phyloP scores from a whole-genome alignment of 2,797 vertebrate species.

The Crossoptilon crossoptilon region DNA sequence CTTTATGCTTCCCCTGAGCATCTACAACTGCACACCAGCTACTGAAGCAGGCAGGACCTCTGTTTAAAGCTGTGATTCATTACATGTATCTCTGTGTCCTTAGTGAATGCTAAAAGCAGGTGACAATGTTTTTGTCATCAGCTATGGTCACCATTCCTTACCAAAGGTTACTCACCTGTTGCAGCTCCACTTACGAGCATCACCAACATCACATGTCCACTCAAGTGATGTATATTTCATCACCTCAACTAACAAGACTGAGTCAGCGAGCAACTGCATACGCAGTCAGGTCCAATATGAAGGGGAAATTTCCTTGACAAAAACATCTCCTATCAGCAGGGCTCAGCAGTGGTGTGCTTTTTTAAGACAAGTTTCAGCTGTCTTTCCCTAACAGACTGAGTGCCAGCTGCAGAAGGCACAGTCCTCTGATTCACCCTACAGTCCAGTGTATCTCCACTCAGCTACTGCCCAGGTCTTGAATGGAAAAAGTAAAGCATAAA shows the following conservation, averaged over 20 bases:
- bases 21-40: background rate
- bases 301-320: background rate
- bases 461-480: background rate
- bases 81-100: background rate
- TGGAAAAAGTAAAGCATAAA: background rate
- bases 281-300: rapidly evolving
- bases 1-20: background rate
- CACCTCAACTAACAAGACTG: background rate
- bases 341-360: background rate
- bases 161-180: background rate
- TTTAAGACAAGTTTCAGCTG: background rate
- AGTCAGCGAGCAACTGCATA: background rate
- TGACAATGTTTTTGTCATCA: background rate
- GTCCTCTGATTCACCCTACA: background rate
- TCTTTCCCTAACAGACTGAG: background rate
- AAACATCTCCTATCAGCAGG: background rate
- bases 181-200: background rate
- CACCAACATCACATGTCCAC: background rate
- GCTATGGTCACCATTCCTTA: background rate
- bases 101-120: background rate
- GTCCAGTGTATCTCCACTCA: rapidly evolving
- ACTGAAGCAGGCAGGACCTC: background rate
- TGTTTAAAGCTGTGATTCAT: background rate
- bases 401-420: background rate
- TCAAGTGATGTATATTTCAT: background rate